Base-by-base conservation (phyloP, 2,888 invertebrate genomes). In the Cistogaster globosa region DNA sequence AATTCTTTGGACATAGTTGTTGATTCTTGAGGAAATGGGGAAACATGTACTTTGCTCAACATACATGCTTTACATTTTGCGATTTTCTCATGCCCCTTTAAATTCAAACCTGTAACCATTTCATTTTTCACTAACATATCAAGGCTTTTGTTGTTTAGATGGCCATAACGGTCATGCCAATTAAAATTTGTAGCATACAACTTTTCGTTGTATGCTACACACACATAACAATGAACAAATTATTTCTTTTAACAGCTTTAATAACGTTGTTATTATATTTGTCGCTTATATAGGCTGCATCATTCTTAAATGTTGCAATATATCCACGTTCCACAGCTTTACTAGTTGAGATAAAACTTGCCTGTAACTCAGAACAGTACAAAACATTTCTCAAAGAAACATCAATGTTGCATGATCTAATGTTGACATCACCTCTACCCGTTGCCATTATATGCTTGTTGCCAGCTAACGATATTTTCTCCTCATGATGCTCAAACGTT, bases 131-230 rank as follows among this genome's bases (percentile, higher is more conserved):
- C 55, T n/a, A 83, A 20, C 36, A 60, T 57, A 11, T 72, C 53
- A 5, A 83, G 45, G 20, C 63, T 78, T 51, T 62, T 55, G 38
- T 62, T n/a, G 22, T 78, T 69, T 4, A 78, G 26, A 32, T 79
- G 74, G 18, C 78, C 78, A 65, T 57, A 83, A 11, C 78, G 71
- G 5, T 72, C 68, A 45, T 83, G 78, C 74, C 83, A 83, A 14
- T 74, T 58, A 57, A 51, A 36, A 57, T 65, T 51, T 20, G 57
- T 22, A 58, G 71, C 53, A 14, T n/a, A 79, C 45, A 79, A 38
- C 48, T 58, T 32, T 18, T 72, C 38, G 48, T 11, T 22, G 12
- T 36, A 62, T 20, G 22, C 16, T 71, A n/a, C n/a, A n/a, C 38
- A 62, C 63, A 65, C 16, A 60, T 32, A 63, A 63, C 62, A 16